phyloP scores from a whole-genome alignment of 2,797 vertebrate species.

The Trachurus trachurus region DNA sequence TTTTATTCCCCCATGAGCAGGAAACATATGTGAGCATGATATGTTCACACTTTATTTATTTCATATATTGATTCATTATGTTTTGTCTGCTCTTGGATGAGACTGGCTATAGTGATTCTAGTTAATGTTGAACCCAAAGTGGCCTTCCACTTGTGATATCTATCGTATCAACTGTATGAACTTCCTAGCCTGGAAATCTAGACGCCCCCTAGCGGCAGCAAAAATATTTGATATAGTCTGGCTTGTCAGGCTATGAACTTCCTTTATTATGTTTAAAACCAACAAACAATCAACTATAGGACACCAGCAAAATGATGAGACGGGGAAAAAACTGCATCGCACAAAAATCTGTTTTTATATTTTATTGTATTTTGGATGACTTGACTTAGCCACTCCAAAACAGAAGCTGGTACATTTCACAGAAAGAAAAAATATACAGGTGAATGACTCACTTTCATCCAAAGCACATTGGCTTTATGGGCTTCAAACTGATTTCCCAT shows the following conservation, averaged over 20 bases:
- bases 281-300: not conserved
- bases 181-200: too few species aligned
- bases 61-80: not conserved
- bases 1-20: not conserved
- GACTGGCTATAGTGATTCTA: not conserved
- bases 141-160: too few species aligned
- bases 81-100: not conserved
- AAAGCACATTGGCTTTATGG: constrained; percentile 34
- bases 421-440: constrained; percentile 23
- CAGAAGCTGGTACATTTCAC: constrained; percentile 30
- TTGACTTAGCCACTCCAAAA: constrained; percentile 23
- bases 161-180: too few species aligned
- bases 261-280: not conserved
- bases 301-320: not conserved
- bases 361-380: constrained; percentile 55
- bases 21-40: not conserved
- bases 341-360: constrained; percentile 10
- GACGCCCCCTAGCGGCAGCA: too few species aligned
- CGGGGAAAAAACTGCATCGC: not conserved
- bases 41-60: not conserved
- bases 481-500: constrained; percentile 11
- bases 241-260: too few species aligned
- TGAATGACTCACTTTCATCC: not conserved
- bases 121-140: not conserved
- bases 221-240: too few species aligned